Base-by-base conservation (phyloP, 2,797 vertebrate genomes). In the Hemitrygon akajei region DNA sequence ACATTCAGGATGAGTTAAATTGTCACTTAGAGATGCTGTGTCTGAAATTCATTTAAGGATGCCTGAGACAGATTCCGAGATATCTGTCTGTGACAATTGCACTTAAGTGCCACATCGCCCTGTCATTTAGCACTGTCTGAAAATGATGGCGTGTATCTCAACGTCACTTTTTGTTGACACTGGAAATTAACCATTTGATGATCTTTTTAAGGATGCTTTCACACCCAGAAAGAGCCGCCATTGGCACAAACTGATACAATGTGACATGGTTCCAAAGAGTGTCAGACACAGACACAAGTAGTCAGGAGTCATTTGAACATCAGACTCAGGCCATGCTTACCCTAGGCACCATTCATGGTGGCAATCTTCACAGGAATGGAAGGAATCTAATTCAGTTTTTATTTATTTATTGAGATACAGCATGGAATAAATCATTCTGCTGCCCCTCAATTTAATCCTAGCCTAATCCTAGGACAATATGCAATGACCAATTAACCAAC, bases 11-110 rank as follows among this genome's bases (percentile, higher is more conserved):
- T 75, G 91, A 93, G 91, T 58, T 93, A 93, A 93, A 93, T 93
- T 93, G 91, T 93, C 91, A 93, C 91, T 93, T 93, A 75, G 69
- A 93, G 71, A 76, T 9, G 73, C 73, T 93, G 71, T 56, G 91
- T 93, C 69, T 73, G 91, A 93, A 93, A 93, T 93, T 93, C 91
- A 76, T 93, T 93, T 93, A 73, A 47, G 47, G 71, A 93, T 76
- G 71, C 91, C 71, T 30, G 69, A 58, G 71, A 73, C n/a, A 76
- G 91, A 93, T 93, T 93, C 73, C 25, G 7, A 93, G 40, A 93
- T 93, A 58, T 76, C 71, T 93, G 91, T 47, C 69, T 93, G 91
- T 76, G 91, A 93, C 91, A 93, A 93, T 93, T 76, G 73, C 91
- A 93, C 47, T 93, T 76, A 93, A 37, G 63, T 93, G 73, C 91